These are phyloP conservation scores for Mellivora capensis DNA, from an alignment of 2,113 vertebrate species.

Conservation along the genomic window DNA sequence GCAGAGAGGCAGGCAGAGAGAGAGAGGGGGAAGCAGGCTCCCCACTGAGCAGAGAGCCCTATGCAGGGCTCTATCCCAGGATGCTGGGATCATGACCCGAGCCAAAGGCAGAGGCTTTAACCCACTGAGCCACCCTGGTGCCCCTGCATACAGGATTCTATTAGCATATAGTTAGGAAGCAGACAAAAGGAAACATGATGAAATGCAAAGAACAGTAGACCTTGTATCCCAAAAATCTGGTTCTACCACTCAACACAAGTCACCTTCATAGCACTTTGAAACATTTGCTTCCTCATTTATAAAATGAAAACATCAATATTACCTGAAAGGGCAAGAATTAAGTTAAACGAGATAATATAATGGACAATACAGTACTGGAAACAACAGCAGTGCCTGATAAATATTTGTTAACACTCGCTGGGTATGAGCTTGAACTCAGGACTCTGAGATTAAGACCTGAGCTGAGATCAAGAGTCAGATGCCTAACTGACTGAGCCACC, in stretches of 20 bases:
- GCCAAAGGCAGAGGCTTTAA: no score
- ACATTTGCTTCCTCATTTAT: neutral
- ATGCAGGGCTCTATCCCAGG: no score
- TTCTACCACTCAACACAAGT: neutral
- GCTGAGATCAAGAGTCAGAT: neutral
- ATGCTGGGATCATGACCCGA: no score
- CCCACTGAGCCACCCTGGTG: no score
- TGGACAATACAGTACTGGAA: neutral
- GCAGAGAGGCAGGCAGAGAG: no score
- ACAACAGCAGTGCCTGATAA: neutral
- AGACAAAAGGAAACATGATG: neutral
- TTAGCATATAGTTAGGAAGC: neutral
- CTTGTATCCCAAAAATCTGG: neutral
- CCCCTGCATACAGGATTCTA: neutral
- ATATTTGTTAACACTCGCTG: neutral
- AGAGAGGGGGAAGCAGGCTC: no score
- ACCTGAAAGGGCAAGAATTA: neutral
- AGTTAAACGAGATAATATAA: constrained; percentile 7
- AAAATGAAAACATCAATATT: neutral
- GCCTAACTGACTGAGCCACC: neutral
- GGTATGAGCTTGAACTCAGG: neutral
- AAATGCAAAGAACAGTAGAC: neutral
- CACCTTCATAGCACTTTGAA: neutral
- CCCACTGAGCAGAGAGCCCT: no score
- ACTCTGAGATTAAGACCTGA: neutral